A percentile compares a stretch with the other conserved stretches of the same genome.
These are phyloP conservation scores for Embiotoca jacksoni DNA, from an alignment of 2,113 vertebrate species.

Conservation along the genomic window DNA sequence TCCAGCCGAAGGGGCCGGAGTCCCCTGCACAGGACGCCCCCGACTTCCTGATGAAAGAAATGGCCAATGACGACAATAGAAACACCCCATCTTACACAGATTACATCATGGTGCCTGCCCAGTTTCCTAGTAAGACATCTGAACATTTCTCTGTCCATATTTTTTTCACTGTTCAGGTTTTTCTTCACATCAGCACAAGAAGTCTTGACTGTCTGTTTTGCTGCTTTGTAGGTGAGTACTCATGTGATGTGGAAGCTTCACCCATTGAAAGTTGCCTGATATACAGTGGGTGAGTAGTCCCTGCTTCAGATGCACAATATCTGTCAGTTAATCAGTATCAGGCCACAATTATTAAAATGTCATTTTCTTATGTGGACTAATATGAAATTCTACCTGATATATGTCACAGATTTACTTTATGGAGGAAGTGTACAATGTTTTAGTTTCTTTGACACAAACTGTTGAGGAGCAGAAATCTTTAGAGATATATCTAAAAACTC, in stretches of 20 bases:
- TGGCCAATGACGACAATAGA: constrained; percentile 84
- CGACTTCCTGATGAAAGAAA: constrained; percentile 86
- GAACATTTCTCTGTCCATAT: not conserved
- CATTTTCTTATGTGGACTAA: not conserved
- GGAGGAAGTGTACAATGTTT: too few relatives aligned
- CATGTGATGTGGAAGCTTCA: constrained; percentile 84
- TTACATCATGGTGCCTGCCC: constrained; percentile 93
- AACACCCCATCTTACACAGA: constrained; percentile 89
- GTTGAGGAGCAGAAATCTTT: too few relatives aligned
- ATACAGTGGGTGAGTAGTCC: constrained; percentile 89
- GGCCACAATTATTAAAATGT: not conserved
- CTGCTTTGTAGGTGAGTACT: constrained; percentile 85
- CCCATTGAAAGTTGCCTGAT: constrained; percentile 88
- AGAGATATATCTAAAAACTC: too few relatives aligned
- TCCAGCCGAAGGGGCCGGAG: constrained; percentile 72
- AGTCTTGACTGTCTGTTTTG: constrained; percentile 20
- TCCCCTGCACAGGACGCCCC: constrained; percentile 82
- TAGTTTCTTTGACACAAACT: too few relatives aligned
- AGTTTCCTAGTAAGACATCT: constrained; percentile 87
- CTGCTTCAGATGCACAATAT: not conserved
- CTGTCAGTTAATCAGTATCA: not conserved
- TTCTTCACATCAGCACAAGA: not conserved
- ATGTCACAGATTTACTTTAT: not conserved
- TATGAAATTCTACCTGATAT: not conserved
- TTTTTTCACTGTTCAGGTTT: not conserved